Conservation (phyloP, 1,140 invertebrate species). For the Lordiphosa stackelbergi region DNA sequence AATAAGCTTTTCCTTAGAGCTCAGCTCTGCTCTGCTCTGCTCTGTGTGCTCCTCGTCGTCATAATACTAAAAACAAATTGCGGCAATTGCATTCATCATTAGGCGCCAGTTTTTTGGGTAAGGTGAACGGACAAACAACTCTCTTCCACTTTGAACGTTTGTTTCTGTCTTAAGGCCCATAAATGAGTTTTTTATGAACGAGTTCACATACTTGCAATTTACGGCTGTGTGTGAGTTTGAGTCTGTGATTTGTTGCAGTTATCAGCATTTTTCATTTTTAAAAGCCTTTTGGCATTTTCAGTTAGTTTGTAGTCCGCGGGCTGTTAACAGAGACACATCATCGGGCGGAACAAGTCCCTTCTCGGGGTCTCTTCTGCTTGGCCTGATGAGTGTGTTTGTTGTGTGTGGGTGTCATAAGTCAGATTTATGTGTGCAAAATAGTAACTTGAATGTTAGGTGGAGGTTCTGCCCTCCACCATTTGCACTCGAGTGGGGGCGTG, state of each 20-base stretch:
- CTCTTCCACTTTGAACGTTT: constrained; percentile 6
- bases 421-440: constrained; percentile 74
- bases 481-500: constrained; percentile 16
- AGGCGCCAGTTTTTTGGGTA: constrained; percentile 38
- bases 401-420: constrained; percentile 57
- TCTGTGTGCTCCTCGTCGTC: constrained; percentile 14
- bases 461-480: constrained; percentile 24
- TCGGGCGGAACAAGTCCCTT: constrained; percentile 18
- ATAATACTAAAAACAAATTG: constrained; percentile 65
- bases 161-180: constrained; percentile 22
- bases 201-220: constrained; percentile 60
- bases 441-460: constrained; percentile 27
- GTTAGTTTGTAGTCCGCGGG: constrained; percentile 11
- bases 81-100: constrained; percentile 68
- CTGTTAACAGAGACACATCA: constrained; percentile 52
- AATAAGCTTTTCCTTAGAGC: constrained; percentile 17
- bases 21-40: constrained; percentile 3
- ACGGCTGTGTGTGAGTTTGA: constrained; percentile 25
- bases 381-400: neutral
- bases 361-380: neutral
- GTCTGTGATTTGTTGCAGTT: constrained; percentile 66
- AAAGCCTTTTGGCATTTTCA: constrained; percentile 42
- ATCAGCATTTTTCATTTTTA: constrained; percentile 70
- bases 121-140: constrained; percentile 10
- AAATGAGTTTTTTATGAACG: constrained; percentile 68